phyloP scores from a whole-genome alignment of 2,888 invertebrate genomes.

The Ischnus inquisitorius region DNA sequence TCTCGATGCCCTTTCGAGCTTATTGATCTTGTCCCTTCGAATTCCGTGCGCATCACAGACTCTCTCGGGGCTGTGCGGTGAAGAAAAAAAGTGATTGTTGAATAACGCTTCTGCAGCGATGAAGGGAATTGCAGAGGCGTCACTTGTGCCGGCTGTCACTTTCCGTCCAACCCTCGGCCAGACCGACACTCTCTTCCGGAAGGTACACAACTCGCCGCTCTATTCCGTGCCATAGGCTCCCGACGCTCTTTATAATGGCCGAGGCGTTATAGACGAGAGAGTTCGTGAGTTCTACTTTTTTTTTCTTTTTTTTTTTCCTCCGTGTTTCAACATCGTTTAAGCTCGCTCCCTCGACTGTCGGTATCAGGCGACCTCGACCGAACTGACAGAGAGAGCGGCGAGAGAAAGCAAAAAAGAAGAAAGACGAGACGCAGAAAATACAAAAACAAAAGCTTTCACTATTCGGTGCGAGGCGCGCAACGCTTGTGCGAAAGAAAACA shows the following conservation, averaged over 20 bases:
- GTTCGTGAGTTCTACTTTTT: not conserved
- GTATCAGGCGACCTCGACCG: constrained; percentile 39
- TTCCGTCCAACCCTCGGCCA: constrained; percentile 23
- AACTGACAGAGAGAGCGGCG: constrained; percentile 22
- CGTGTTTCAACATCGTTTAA: constrained; percentile 42
- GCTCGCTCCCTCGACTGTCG: constrained; percentile 26
- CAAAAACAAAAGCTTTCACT: constrained; percentile 35
- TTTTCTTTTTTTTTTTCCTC: constrained; percentile 11
- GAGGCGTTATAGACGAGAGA: constrained; percentile 50
- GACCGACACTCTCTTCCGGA: constrained; percentile 24
- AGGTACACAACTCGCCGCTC: constrained; percentile 16
- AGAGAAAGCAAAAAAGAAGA: constrained; percentile 10
- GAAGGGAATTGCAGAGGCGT: constrained; percentile 17
- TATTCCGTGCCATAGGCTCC: constrained; percentile 4
- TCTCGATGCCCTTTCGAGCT: not conserved
- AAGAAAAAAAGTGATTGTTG: constrained; percentile 2
- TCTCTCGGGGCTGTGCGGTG: not conserved
- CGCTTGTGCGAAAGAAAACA: constrained; percentile 33
- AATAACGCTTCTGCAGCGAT: constrained; percentile 24
- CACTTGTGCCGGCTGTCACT: constrained; percentile 49
- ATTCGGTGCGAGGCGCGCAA: constrained; percentile 3
- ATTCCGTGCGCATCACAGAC: constrained; percentile 7
- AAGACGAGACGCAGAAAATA: constrained; percentile 10
- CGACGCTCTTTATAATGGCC: constrained; percentile 45
- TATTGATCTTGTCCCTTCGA: too few species aligned